Base-by-base conservation (phyloP, 2,797 vertebrate genomes). In the Hirundo rustica region DNA sequence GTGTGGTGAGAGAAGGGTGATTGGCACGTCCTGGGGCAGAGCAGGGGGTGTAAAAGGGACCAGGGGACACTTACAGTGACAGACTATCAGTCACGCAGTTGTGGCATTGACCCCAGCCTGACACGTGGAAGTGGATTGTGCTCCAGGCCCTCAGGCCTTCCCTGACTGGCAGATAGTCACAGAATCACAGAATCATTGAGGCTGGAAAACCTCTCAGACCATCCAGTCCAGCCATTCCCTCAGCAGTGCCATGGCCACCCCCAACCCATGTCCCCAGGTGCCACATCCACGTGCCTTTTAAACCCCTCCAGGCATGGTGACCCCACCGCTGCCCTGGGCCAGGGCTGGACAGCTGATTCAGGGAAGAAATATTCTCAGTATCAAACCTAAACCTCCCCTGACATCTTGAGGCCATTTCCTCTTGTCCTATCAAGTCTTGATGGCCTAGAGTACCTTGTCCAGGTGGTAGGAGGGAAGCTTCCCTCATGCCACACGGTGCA, bases 121-220 rank as follows among this genome's bases (percentile, higher is more conserved):
- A 16, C 3, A 6, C 0, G 1, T 48, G 34, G 3, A 10, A 23
- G 40, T 14, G 36, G 18, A 19, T 29, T 15, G 38, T 81, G 55
- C 40, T 76, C 21, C 36, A 11, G 7, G 16, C 42, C n/a, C 61
- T 82, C 47, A 5, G 30, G 34, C 42, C n/a, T 32, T 60, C 57
- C n/a, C 21, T 2, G 16, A 0, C 8, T 22, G 25, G 25, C 30
- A 27, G 34, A 4, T 32, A 16, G 36, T 84, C 36, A 58, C 30
- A 65, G 40, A 44, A 53, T 42, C 58, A 22, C 11, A n/a, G 38
- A 38, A 45, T 40, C 11, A 2, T 3, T 50, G 53, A 30, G 32
- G 21, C 1, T 36, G 45, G 21, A 58, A 66, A 65, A 74, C 44
- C 26, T 42, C 51, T 66, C 12, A 58, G 61, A 42, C 36, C 30